Conservation (phyloP, 2,888 invertebrate species). For the Hirtodrosophila duncani region DNA sequence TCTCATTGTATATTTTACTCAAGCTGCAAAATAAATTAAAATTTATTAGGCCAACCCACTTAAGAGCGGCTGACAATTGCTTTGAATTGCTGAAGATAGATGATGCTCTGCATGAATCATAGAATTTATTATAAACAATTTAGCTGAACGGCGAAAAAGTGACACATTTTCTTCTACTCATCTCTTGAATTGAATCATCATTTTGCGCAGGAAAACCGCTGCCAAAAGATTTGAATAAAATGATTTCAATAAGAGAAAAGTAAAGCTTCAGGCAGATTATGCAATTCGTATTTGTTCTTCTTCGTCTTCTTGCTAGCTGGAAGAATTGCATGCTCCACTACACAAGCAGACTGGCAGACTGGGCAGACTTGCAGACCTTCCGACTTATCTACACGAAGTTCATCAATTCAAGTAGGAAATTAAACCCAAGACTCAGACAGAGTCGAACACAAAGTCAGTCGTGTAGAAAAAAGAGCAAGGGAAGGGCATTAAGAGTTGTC, state of each 20-base stretch:
- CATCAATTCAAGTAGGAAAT: conserved; percentile 69
- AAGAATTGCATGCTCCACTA: conserved; percentile 68
- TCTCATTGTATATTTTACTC: no score
- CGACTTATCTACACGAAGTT: conserved; percentile 64
- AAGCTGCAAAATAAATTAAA: conserved; percentile 46
- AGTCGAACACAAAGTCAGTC: conserved; percentile 47
- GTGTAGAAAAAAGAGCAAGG: conserved; percentile 57
- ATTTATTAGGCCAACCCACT: conserved; percentile 61
- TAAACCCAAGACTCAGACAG: conserved; percentile 45
- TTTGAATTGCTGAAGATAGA: conserved; percentile 2
- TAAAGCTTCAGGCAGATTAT: conserved; percentile 37
- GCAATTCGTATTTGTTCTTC: conserved; percentile 48
- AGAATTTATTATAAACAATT: conserved; percentile 64
- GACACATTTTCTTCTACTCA: neutral
- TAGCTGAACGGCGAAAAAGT: no score
- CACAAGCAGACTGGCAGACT: conserved; percentile 11
- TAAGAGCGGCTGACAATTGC: conserved; percentile 50
- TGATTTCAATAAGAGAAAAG: conserved; percentile 1
- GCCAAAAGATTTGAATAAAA: conserved; percentile 7
- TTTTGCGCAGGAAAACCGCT: conserved; percentile 19
- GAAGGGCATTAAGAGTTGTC: neutral
- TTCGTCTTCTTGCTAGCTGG: no score
- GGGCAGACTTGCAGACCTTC: neutral
- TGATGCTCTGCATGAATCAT: conserved; percentile 45
- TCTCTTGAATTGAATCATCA: conserved; percentile 3